phyloP scores from a whole-genome alignment of 2,113 vertebrate species.

The Gallinago jamesoni region DNA sequence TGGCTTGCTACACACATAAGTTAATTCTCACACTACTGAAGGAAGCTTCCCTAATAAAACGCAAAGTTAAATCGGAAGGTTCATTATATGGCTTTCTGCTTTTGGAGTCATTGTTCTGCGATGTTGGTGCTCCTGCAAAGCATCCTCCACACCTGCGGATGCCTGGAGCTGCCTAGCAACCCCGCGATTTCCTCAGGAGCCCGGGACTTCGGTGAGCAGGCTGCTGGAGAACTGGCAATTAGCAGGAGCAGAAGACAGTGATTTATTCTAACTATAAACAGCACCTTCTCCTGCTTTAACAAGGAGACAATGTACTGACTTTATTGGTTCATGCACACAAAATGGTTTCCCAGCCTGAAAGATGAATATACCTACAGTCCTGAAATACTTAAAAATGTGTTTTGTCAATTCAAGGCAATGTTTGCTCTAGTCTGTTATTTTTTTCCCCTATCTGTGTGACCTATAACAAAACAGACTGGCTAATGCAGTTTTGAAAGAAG shows the following conservation, averaged over 20 bases:
- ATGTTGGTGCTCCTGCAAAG: background rate
- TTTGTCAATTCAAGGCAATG: background rate
- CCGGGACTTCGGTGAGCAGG: background rate
- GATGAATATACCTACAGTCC: background rate
- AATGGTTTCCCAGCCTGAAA: background rate
- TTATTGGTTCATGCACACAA: background rate
- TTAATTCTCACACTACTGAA: background rate
- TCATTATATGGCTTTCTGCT: background rate
- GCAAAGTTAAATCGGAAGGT: background rate
- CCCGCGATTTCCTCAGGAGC: background rate
- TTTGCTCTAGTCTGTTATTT: background rate
- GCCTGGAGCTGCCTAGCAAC: slow-evolving; percentile 49
- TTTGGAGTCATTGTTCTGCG: background rate
- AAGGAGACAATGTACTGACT: background rate
- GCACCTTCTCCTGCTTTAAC: background rate
- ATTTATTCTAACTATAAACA: slow-evolving; percentile 19
- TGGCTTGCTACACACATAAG: background rate
- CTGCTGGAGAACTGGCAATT: slow-evolving; percentile 4
- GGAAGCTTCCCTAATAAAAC: background rate
- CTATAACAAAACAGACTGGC: background rate
- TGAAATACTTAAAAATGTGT: background rate
- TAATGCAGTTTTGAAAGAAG: background rate
- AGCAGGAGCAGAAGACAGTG: slow-evolving; percentile 1
- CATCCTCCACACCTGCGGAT: background rate
- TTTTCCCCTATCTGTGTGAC: background rate